Conservation (phyloP, 2,797 vertebrate species). For the Tympanoctomys barrerae region DNA sequence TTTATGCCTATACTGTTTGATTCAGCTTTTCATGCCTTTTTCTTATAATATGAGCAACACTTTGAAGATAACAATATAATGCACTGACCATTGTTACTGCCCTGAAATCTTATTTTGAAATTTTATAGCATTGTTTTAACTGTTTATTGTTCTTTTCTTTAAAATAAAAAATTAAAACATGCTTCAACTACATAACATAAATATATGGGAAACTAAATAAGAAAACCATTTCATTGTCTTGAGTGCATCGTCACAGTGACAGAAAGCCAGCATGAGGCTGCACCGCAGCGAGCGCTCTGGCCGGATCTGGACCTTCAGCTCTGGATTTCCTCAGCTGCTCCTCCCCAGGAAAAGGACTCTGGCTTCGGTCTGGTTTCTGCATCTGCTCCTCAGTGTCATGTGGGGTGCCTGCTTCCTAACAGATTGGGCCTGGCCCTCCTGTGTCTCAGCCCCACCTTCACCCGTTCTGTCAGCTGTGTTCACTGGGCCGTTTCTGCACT, state of each 20-base stretch:
- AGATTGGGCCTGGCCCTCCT: background rate
- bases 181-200: background rate
- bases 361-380: background rate
- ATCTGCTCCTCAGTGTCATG: background rate
- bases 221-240: background rate
- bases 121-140: no score
- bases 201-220: background rate
- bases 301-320: background rate
- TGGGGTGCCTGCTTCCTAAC: background rate
- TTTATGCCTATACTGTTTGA: no score
- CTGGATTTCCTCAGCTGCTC: background rate
- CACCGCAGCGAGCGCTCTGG: background rate
- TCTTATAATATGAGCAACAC: no score
- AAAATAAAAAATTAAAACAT: background rate
- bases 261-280: background rate
- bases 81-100: no score
- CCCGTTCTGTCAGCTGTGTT: background rate
- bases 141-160: no score
- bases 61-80: no score
- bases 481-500: background rate
- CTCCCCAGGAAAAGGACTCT: background rate
- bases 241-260: background rate
- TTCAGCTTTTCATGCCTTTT: no score
- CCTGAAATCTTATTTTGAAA: no score
- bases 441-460: background rate